Evolutionary conservation across 2,888 invertebrate species (phyloP).

Genomic region (Drepana falcataria): DNA sequence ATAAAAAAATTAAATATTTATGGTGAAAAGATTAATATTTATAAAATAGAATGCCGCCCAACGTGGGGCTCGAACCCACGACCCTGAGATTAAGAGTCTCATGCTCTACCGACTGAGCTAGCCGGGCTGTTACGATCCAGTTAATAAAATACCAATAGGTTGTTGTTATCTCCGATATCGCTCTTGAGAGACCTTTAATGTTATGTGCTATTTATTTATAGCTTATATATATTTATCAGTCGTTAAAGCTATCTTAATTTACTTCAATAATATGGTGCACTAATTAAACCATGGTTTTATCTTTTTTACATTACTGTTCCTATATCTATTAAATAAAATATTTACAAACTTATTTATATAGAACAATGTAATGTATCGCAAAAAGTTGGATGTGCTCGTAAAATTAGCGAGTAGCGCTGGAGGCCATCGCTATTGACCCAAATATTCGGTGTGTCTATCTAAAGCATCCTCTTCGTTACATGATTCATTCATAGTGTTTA

Average conservation of each 20-base stretch:
- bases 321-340: not conserved
- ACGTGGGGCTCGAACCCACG: slow-evolving; percentile 82
- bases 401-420: slow-evolving; percentile 30
- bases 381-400: slow-evolving; percentile 5
- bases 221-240: no score
- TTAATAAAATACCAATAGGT: not conserved
- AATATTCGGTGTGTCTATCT: slow-evolving; percentile 36
- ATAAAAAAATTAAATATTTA: no score
- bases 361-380: not conserved
- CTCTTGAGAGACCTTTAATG: no score
- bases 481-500: not conserved
- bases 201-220: no score
- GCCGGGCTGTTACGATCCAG: slow-evolving; percentile 53
- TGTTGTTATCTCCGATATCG: not conserved
- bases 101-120: slow-evolving; percentile 80
- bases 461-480: slow-evolving; percentile 29
- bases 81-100: slow-evolving; percentile 83
- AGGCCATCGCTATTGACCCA: slow-evolving; percentile 58
- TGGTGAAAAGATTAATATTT: no score
- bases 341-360: not conserved
- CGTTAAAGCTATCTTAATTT: no score
- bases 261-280: no score
- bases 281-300: no score
- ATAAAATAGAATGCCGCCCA: slow-evolving; percentile 51
- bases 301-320: no score